Base-by-base conservation (phyloP, 2,888 invertebrate genomes). In the Synergus japonicus region DNA sequence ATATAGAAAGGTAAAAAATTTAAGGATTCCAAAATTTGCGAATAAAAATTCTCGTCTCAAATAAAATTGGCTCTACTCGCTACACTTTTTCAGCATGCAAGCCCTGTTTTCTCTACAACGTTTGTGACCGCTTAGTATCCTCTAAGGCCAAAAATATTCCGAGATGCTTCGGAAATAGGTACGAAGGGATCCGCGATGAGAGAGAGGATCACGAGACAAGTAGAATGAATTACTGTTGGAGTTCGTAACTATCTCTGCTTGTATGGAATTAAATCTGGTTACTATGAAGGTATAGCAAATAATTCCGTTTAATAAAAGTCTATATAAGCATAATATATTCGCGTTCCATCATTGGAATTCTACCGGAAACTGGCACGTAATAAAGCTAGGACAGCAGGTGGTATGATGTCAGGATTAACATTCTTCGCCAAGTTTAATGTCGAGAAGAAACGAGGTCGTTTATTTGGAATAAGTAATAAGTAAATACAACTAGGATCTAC, bases 321-420 rank as follows among this genome's bases (percentile, higher is more conserved):
- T 41, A 9, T 65, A 65, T 44, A 67, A 49, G 69, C 49, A 67
- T 44, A 67, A 67, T 44, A 49, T 49, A 73, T 73, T 69, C 49
- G 22, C 49, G 69, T 73, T 73, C 69, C 49, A 49, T 73, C 69
- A 73, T 22, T 73, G 69, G 22, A 49, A 73, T 73, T 73, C 69
- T 73, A 54, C 49, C 22, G 69, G 69, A 73, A 73, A 73, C 69
- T 54, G 37, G 29, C 37, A 73, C 49, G 69, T 73, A 73, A 73
- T 73, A 73, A 73, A 73, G 69, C 69, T 49, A 49, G 15, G 54
- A 73, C 54, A 73, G 69, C 69, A 73, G 54, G 69, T 73, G 69
- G 69, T 54, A 54, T 73, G 49, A 73, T 73, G 69, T 73, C 69
- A 54, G 69, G 54, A 73, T 73, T 73, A 37, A 73, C 46, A 73